Conservation (phyloP, 1,140 invertebrate genomes). For the Plectrocnemia conspersa region DNA sequence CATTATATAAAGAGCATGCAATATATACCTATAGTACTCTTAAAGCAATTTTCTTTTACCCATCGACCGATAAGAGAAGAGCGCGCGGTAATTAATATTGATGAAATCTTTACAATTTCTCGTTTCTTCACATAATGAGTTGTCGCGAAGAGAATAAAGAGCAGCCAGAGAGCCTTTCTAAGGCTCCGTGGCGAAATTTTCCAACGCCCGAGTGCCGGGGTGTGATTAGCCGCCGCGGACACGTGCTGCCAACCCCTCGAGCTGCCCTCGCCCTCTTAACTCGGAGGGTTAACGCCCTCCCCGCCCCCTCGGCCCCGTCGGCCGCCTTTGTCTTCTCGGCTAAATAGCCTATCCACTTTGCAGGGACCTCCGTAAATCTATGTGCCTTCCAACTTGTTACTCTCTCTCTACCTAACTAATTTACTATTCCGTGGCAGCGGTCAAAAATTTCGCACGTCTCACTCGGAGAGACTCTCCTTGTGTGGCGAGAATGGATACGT, state of each 20-base stretch:
- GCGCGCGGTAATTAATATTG: too few species aligned
- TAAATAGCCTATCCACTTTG: conserved; percentile 20
- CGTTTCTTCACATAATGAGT: too few species aligned
- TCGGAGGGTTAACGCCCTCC: conserved; percentile 17
- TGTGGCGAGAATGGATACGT: too few species aligned
- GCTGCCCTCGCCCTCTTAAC: conserved; percentile 7
- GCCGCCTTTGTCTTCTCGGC: conserved; percentile 18
- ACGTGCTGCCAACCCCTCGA: conserved; percentile 13
- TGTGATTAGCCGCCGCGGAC: conserved; percentile 19
- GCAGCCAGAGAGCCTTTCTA: too few species aligned
- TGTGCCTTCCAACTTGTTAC: conserved; percentile 12
- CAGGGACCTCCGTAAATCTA: conserved; percentile 12
- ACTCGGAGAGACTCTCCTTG: not conserved
- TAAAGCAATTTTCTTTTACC: too few species aligned
- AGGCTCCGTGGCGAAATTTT: too few species aligned
- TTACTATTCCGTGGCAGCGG: not conserved
- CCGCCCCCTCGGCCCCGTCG: conserved; percentile 13
- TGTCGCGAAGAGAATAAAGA: too few species aligned
- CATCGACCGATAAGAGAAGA: too few species aligned
- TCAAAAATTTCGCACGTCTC: conserved; percentile 1
- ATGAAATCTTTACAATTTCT: too few species aligned
- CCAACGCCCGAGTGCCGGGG: not conserved
- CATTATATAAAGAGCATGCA: too few species aligned
- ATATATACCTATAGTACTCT: too few species aligned
- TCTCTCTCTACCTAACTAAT: conserved; percentile 4